A percentile compares a stretch with the other conserved stretches of the same genome.
Evolutionary conservation across 1,140 invertebrate genomes (phyloP).

Genomic region (Rhopalosiphum maidis): DNA sequence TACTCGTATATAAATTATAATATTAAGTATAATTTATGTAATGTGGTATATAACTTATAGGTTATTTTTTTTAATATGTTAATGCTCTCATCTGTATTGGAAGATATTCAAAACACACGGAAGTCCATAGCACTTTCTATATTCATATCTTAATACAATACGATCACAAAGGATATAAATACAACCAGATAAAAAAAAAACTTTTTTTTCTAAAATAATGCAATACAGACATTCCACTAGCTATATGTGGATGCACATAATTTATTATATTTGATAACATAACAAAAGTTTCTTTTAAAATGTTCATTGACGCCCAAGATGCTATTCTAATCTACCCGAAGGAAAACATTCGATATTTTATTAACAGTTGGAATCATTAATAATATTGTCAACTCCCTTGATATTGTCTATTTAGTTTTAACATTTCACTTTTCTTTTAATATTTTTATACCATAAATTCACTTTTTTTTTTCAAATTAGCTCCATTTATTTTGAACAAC

Average conservation of each 20-base stretch:
- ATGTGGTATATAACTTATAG: neutral
- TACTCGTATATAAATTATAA: neutral
- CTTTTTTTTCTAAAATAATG: neutral
- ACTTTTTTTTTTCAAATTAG: neutral
- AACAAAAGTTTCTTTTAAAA: conserved; percentile 28
- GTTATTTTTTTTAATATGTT: neutral
- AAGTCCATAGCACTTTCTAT: neutral
- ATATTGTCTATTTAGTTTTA: neutral
- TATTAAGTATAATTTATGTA: neutral
- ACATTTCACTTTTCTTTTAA: neutral
- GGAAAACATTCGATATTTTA: neutral
- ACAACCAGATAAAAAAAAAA: neutral
- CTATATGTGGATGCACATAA: neutral
- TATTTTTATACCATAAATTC: neutral
- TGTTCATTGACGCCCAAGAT: conserved; percentile 36
- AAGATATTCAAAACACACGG: neutral
- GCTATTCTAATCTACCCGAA: conserved; percentile 15
- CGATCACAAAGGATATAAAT: neutral
- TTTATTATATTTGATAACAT: conserved; percentile 28
- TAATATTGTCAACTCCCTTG: neutral
- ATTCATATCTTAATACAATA: neutral
- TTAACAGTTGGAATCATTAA: conserved; percentile 31
- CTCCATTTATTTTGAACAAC: neutral
- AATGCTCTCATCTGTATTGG: neutral
- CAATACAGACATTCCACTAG: neutral